phyloP scores from a whole-genome alignment of 2,797 vertebrate species.

The Halcyon smyrnensis region DNA sequence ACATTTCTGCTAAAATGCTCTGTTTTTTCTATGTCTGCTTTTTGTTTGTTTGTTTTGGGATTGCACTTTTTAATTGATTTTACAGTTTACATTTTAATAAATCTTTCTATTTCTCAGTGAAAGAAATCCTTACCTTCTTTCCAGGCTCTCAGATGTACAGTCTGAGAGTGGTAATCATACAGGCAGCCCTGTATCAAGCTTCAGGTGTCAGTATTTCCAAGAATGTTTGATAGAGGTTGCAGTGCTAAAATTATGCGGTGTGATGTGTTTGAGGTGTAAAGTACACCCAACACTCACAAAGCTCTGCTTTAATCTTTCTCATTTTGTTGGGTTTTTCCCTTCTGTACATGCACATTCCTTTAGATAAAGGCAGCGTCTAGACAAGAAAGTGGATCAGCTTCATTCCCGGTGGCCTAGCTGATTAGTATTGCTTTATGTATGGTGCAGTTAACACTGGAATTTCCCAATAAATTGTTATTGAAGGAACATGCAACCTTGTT shows the following conservation, averaged over 20 bases:
- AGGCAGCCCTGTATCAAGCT: not conserved
- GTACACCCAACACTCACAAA: not conserved
- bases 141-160: not conserved
- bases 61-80: not conserved
- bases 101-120: not conserved
- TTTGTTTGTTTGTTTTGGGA: not conserved
- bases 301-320: not conserved
- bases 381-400: not conserved
- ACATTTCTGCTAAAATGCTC: not conserved
- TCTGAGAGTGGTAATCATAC: not conserved
- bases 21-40: not conserved
- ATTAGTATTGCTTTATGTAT: not conserved
- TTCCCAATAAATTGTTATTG: not conserved
- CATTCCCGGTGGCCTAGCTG: not conserved
- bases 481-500: not conserved
- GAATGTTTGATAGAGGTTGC: not conserved
- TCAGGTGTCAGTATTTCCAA: constrained; percentile 13
- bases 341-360: not conserved
- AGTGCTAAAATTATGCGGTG: not conserved
- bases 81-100: constrained; percentile 22
- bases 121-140: not conserved
- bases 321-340: not conserved
- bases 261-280: not conserved
- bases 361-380: not conserved
- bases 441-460: not conserved